phyloP scores from a whole-genome alignment of 2,888 invertebrate species.

The Bembecia ichneumoniformis region DNA sequence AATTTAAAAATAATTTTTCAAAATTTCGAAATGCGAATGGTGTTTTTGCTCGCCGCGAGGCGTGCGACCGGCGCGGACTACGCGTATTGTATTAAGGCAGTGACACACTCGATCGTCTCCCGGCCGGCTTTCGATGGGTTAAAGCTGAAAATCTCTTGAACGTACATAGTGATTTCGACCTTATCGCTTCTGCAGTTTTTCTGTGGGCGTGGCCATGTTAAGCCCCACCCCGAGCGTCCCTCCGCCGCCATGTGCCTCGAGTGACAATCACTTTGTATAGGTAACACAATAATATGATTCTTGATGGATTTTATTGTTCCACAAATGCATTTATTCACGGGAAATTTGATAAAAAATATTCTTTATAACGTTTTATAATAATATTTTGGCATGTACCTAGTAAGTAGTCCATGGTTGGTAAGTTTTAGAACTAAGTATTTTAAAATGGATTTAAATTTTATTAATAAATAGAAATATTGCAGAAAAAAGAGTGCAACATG shows the following conservation, averaged over 20 bases:
- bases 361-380: background rate
- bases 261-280: constrained; percentile 72
- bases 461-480: no score
- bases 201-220: constrained; percentile 48
- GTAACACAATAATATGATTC: constrained; percentile 72
- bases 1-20: constrained; percentile 13
- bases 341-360: background rate
- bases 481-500: no score
- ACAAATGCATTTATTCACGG: constrained; percentile 50
- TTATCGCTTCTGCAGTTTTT: constrained; percentile 44
- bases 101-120: constrained; percentile 38
- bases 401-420: no score
- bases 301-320: constrained; percentile 70
- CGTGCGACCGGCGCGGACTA: constrained; percentile 59
- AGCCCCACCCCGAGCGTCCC: constrained; percentile 49
- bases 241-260: constrained; percentile 55
- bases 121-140: constrained; percentile 43
- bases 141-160: constrained; percentile 58
- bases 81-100: constrained; percentile 55
- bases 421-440: no score
- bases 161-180: constrained; percentile 62
- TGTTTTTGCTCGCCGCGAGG: constrained; percentile 12
- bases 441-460: no score
- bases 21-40: constrained; percentile 24
- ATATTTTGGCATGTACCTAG: background rate